These are phyloP conservation scores for Calidris pygmaea DNA, from an alignment of 2,113 vertebrate genomes.

Conservation along the genomic window DNA sequence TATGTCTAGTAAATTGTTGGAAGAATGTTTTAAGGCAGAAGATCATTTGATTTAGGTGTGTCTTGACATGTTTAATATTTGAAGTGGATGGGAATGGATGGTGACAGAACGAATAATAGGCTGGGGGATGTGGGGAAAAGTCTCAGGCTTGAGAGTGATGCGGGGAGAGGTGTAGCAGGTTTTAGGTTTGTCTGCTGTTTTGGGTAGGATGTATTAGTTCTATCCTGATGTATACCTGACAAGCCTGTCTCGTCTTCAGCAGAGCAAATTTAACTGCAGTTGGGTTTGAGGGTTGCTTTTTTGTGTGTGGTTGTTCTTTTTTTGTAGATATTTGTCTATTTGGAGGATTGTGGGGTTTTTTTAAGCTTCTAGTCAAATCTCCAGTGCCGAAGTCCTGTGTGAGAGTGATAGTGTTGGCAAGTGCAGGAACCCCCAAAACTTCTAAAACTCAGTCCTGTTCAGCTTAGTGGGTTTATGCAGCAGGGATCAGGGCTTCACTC, in stretches of 20 bases:
- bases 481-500: neutral
- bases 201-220: neutral
- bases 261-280: neutral
- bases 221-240: neutral
- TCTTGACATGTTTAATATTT: conserved; percentile 36
- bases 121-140: neutral
- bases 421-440: neutral
- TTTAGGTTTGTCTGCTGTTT: neutral
- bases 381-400: neutral
- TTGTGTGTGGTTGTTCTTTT: neutral
- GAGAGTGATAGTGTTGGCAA: neutral
- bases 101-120: neutral
- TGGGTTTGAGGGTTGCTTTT: neutral
- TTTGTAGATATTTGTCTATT: neutral
- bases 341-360: neutral
- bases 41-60: neutral
- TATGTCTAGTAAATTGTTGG: neutral
- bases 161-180: neutral
- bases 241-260: neutral
- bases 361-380: neutral
- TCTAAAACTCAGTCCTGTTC: neutral
- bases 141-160: neutral
- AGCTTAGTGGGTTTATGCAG: neutral
- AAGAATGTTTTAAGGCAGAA: neutral
- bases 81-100: neutral